Percentiles rank a stretch among this genome's conserved stretches.
These are phyloP conservation scores for Phengaris alcon DNA, from an alignment of 2,888 invertebrate genomes.

Conservation along the genomic window DNA sequence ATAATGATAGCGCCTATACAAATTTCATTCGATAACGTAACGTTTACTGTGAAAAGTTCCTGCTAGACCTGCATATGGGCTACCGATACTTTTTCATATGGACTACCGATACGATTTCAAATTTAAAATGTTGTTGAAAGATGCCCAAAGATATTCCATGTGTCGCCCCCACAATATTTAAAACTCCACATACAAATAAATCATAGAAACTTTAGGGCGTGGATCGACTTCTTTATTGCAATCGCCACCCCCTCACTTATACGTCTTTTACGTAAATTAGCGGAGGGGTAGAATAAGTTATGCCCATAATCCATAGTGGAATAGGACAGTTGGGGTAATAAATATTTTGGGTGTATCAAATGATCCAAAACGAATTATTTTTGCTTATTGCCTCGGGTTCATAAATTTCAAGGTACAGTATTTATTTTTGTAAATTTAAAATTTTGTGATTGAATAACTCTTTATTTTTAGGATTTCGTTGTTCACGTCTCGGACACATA, in stretches of 20 bases:
- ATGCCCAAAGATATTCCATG: background rate
- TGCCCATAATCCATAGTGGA: slow-evolving; percentile 33
- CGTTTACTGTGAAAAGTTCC: no score
- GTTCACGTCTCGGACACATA: no score
- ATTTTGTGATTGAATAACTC: background rate
- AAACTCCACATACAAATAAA: slow-evolving; percentile 22
- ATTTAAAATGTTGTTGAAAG: background rate
- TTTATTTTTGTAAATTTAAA: background rate
- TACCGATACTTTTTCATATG: no score
- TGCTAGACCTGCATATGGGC: no score
- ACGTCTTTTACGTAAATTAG: slow-evolving; percentile 39
- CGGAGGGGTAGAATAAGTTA: slow-evolving; percentile 32
- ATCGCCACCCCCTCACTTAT: slow-evolving; percentile 35
- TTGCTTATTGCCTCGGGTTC: background rate
- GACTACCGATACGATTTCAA: no score
- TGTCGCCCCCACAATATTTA: slow-evolving; percentile 6
- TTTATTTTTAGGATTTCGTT: no score
- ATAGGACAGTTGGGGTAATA: slow-evolving; percentile 27
- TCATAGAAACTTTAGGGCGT: slow-evolving; percentile 30
- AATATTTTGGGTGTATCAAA: slow-evolving; percentile 15
- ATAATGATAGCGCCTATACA: no score
- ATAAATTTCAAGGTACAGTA: background rate
- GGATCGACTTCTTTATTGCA: slow-evolving; percentile 35
- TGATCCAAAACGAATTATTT: slow-evolving; percentile 23
- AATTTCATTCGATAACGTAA: no score